These are phyloP conservation scores for Drosophila paucipuncta DNA, from an alignment of 2,888 invertebrate species.

Conservation along the genomic window DNA sequence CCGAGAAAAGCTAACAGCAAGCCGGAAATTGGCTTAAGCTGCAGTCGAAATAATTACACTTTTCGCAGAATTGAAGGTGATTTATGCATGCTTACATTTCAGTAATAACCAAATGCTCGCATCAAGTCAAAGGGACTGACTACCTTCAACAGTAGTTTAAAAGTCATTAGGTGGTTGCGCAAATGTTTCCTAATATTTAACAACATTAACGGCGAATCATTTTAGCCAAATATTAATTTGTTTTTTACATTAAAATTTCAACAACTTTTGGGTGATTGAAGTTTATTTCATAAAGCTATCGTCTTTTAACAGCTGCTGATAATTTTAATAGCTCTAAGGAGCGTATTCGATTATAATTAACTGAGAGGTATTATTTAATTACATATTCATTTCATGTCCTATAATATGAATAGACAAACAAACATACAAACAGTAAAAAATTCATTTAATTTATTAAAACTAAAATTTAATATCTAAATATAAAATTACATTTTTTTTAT, in stretches of 20 bases:
- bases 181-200: not conserved
- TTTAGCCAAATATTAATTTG: not conserved
- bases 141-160: too few species aligned
- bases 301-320: too few species aligned
- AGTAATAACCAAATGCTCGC: too few species aligned
- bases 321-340: too few species aligned
- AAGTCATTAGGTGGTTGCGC: not conserved
- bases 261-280: not conserved
- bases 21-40: conserved; percentile 28
- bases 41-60: conserved; percentile 3
- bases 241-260: not conserved
- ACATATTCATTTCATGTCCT: too few species aligned
- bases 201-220: not conserved
- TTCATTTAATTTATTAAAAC: not conserved
- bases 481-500: not conserved
- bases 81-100: not conserved
- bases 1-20: conserved; percentile 10
- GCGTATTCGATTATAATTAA: too few species aligned
- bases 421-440: not conserved
- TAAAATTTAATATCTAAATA: not conserved
- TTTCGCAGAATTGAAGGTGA: not conserved
- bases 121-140: not conserved
- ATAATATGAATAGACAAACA: too few species aligned
- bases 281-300: not conserved
- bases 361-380: too few species aligned